Conservation (phyloP, 2,888 invertebrate species). For the Phorcus lineatus region DNA sequence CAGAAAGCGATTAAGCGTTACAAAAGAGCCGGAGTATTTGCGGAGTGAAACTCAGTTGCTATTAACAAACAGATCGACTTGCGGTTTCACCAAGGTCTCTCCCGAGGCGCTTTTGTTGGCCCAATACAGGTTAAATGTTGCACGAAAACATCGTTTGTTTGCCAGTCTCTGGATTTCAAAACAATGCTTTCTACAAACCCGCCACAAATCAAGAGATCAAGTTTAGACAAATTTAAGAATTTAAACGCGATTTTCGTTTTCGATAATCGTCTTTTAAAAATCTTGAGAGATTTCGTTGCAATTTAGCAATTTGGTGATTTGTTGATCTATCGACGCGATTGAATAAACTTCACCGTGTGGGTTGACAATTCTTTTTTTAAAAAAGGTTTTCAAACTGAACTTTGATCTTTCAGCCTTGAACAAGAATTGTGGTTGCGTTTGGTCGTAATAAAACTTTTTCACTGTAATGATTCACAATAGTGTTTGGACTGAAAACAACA, state of each 20-base stretch:
- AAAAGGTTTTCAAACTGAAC: background rate
- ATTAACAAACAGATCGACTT: background rate
- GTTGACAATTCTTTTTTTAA: background rate
- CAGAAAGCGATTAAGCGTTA: too few species aligned
- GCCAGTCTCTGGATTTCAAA: background rate
- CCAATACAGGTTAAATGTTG: background rate
- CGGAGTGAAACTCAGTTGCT: background rate
- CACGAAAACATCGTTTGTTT: constrained; percentile 9
- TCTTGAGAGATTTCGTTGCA: background rate
- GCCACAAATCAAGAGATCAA: constrained; percentile 6
- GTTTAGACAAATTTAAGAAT: constrained; percentile 13
- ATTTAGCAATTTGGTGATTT: constrained; percentile 10
- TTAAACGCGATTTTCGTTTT: background rate
- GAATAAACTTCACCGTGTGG: background rate
- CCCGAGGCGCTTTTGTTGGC: background rate
- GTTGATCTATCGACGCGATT: background rate
- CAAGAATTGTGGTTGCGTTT: background rate
- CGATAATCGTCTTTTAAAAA: background rate
- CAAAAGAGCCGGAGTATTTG: background rate
- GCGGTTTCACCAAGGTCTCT: background rate
- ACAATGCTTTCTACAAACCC: background rate
- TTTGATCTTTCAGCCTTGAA: background rate
- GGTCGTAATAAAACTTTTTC: background rate
- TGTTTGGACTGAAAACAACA: too few species aligned
- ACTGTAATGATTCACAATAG: background rate